Conservation (phyloP, 2,797 vertebrate species). For the Brotula barbata region DNA sequence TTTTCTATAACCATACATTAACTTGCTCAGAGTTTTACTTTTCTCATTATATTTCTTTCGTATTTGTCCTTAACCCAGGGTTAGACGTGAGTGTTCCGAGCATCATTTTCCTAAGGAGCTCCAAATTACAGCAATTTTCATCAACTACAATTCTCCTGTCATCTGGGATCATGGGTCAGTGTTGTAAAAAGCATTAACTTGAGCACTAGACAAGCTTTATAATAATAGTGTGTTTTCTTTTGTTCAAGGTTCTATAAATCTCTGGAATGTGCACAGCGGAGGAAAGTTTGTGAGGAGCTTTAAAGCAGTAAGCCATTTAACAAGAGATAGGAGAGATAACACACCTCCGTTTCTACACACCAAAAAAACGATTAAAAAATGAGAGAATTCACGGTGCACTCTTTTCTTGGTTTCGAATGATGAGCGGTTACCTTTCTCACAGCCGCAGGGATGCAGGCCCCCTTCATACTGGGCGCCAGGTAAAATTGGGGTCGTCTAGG, state of each 20-base stretch:
- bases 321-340: not conserved
- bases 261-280: slow-evolving; percentile 76
- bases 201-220: slow-evolving; percentile 17
- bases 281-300: slow-evolving; percentile 73
- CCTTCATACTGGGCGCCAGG: slow-evolving; percentile 2
- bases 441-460: slow-evolving; percentile 23
- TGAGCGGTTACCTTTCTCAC: slow-evolving; percentile 16
- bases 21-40: not conserved
- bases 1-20: not conserved
- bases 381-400: slow-evolving; percentile 15
- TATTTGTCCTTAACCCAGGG: slow-evolving; percentile 35
- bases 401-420: slow-evolving; percentile 29
- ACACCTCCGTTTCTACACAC: slow-evolving; percentile 9
- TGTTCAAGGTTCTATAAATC: slow-evolving; percentile 71
- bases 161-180: slow-evolving; percentile 69
- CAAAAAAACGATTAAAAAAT: slow-evolving; percentile 32
- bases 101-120: slow-evolving; percentile 71
- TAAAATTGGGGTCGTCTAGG: slow-evolving; percentile 7
- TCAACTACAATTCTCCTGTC: slow-evolving; percentile 70
- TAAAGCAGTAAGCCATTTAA: slow-evolving; percentile 70
- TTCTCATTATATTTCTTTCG: not conserved
- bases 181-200: slow-evolving; percentile 17
- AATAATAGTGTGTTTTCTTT: slow-evolving; percentile 25
- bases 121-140: slow-evolving; percentile 51
- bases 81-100: slow-evolving; percentile 68